Conservation (phyloP, 1,140 invertebrate species). For the Drosophila sp. region DNA sequence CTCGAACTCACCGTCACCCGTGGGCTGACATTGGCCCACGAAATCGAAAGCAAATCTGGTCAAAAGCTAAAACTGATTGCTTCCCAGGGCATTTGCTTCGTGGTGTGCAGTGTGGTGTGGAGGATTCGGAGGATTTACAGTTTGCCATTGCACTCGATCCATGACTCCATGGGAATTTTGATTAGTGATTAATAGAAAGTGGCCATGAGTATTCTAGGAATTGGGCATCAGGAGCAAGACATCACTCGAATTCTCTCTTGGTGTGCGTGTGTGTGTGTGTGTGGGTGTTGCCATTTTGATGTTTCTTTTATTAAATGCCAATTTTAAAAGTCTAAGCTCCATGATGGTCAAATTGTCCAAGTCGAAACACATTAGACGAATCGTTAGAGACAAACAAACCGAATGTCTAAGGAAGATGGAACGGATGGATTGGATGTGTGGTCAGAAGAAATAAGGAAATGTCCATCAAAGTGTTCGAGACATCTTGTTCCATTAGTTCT, state of each 20-base stretch:
- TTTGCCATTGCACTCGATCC: constrained; percentile 2
- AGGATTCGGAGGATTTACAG: background rate
- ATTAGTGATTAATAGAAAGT: constrained; percentile 20
- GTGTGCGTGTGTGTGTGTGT: background rate
- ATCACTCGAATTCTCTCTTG: background rate
- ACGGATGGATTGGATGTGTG: too few relatives aligned
- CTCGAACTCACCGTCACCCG: constrained; percentile 2
- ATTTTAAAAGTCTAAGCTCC: constrained; percentile 3
- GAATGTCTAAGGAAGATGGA: background rate
- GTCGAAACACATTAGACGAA: background rate
- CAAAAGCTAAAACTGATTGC: constrained; percentile 18
- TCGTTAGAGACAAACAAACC: background rate
- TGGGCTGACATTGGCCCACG: constrained; percentile 12
- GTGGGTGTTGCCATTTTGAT: constrained; percentile 13
- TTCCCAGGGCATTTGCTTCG: constrained; percentile 2
- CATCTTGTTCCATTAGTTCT: too few relatives aligned
- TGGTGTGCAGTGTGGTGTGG: background rate
- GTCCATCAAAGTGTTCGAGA: too few relatives aligned
- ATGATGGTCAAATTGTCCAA: constrained; percentile 8
- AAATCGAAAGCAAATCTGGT: constrained; percentile 25
- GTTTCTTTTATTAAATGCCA: constrained; percentile 28
- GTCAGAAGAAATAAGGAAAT: too few relatives aligned
- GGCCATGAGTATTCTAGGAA: constrained; percentile 2
- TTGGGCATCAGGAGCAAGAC: background rate
- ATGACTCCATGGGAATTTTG: constrained; percentile 10